Base-by-base conservation (phyloP, 1,140 invertebrate genomes). In the Melipona quadrifasciata region DNA sequence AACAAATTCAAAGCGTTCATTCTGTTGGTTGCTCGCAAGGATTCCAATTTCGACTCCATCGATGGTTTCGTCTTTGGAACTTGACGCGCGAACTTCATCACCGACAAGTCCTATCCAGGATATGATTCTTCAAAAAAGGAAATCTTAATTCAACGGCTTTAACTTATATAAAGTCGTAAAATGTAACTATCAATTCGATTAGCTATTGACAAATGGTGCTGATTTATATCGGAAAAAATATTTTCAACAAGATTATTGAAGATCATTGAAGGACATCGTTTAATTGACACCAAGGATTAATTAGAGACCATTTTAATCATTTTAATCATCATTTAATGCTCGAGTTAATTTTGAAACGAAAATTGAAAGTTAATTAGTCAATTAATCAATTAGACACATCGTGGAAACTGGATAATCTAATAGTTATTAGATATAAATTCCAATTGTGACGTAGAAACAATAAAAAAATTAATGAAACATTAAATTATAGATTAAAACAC, bases 111-210 rank as follows among this genome's bases (percentile, higher is more conserved):
- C 84, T 85, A 76, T 71, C 79, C 80, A 61, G 31, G 53, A 80
- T 75, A 85, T 17, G 70, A 67, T 47, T 82, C 76, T 78, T 84
- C 67, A 84, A 64, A 64, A 34, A 65, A 47, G 64, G 64, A 70
- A 76, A 82, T 10, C 74, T 82, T 77, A 17, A 77, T 51, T 58
- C 39, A 27, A 80, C 12, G 2, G 39, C 67, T 80, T 80, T 58
- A 58, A 34, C 27, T 34, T 11, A 17, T 4, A 19, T 57, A 14
- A 31, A 31, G n/a, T 55, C 2, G 34, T 39, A 5, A 39, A 19
- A 19, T 53, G 12, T 27, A 16, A 53, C 10, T 65, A 17, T 17
- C 17, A 17, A 31, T 16, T 65, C 14, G 2, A 17, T 65, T 31
- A 31, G 16, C n/a, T 65, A 2, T 8, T n/a, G 58, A 61, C 39